Evolutionary conservation across 2,113 vertebrate genomes (phyloP).

Genomic region (Chloebia gouldiae): DNA sequence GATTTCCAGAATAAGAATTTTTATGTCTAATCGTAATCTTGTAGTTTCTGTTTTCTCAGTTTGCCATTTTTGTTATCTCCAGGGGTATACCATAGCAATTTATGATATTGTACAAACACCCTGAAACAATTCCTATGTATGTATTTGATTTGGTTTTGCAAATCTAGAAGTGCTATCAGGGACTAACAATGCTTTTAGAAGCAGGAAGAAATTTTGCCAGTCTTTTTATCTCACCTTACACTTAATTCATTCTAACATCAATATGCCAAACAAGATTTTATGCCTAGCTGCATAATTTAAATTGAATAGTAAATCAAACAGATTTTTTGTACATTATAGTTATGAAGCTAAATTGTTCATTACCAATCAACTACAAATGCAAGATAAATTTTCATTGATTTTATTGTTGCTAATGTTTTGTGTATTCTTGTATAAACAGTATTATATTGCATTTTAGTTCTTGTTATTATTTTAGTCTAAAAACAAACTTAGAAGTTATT

Average conservation of each 20-base stretch:
- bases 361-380: not conserved
- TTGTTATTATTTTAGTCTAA: not conserved
- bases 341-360: not conserved
- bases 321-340: not conserved
- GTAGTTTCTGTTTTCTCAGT: not conserved
- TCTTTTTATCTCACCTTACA: not conserved
- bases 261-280: not conserved
- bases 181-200: not conserved
- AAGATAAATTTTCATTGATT: not conserved
- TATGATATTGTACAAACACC: not conserved
- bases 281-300: not conserved
- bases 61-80: not conserved
- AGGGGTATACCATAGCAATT: not conserved
- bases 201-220: not conserved
- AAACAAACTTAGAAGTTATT: not conserved
- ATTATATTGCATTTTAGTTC: not conserved
- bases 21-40: not conserved
- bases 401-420: not conserved
- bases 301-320: slow-evolving; percentile 3
- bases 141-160: not conserved
- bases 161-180: not conserved
- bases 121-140: not conserved
- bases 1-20: not conserved
- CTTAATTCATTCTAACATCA: not conserved
- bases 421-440: not conserved